Evolutionary conservation across 2,113 vertebrate species (phyloP).

Genomic region (Rhegmatorhina hoffmannsi): DNA sequence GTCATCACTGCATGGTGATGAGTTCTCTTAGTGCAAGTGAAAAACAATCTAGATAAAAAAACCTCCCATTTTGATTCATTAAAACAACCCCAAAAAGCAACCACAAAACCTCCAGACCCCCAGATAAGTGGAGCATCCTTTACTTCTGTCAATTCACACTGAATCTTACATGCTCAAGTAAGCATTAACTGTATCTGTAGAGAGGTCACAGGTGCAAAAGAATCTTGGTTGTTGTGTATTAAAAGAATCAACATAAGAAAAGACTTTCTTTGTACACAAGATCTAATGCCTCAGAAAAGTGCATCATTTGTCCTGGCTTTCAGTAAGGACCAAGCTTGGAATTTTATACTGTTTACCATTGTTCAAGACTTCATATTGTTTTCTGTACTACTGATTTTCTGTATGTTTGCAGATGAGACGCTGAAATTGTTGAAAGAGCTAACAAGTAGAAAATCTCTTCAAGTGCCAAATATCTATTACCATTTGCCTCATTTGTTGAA

Average conservation of each 20-base stretch:
- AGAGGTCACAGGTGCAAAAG: neutral
- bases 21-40: neutral
- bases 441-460: constrained; percentile 89
- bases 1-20: neutral
- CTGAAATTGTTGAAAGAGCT: constrained; percentile 95
- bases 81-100: too few relatives aligned
- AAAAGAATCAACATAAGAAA: neutral
- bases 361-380: neutral
- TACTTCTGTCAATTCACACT: neutral
- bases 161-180: neutral
- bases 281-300: neutral
- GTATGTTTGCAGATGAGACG: constrained; percentile 86
- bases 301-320: neutral
- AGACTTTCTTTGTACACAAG: neutral
- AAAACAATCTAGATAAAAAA: neutral
- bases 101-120: neutral
- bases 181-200: neutral
- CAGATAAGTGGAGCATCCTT: neutral
- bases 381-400: neutral
- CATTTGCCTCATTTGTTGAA: constrained; percentile 98
- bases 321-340: neutral
- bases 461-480: constrained; percentile 98
- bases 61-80: neutral
- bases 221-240: neutral
- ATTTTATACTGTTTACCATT: neutral